Evolutionary conservation across 2,113 vertebrate genomes (phyloP).

Genomic region (Heterochromis multidens): DNA sequence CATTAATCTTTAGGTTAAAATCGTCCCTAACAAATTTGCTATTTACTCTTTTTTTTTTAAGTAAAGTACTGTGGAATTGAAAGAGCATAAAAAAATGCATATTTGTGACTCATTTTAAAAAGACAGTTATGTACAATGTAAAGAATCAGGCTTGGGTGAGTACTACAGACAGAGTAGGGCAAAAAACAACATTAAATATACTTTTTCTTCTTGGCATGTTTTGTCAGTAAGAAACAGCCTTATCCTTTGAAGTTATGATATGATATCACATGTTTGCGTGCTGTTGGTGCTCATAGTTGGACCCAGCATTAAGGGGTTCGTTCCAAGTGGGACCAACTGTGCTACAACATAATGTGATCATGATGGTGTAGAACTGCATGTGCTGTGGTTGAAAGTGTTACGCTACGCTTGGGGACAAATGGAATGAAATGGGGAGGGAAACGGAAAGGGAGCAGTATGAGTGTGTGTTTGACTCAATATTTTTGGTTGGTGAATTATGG

Average conservation of each 20-base stretch:
- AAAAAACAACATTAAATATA: background rate
- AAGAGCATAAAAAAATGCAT: background rate
- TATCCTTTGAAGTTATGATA: background rate
- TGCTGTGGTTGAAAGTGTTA: conserved; percentile 1
- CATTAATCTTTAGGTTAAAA: background rate
- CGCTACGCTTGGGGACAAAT: background rate
- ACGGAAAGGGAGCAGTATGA: background rate
- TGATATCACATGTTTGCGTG: background rate
- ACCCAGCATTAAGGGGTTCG: background rate
- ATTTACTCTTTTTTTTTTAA: background rate
- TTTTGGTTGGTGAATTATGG: conserved; percentile 49
- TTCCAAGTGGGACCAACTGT: background rate
- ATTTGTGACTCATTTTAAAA: background rate
- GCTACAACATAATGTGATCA: background rate
- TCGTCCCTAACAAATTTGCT: background rate
- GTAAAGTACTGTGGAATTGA: no score
- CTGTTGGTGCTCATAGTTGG: background rate
- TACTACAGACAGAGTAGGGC: background rate
- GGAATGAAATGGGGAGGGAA: background rate
- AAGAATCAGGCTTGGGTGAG: background rate
- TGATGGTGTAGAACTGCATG: background rate
- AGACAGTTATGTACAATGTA: background rate
- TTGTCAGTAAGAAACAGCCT: background rate
- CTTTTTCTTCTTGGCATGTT: background rate
- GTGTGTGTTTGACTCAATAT: conserved; percentile 49